These are phyloP conservation scores for Hipparchia semele DNA, from an alignment of 2,888 invertebrate species.

Conservation along the genomic window DNA sequence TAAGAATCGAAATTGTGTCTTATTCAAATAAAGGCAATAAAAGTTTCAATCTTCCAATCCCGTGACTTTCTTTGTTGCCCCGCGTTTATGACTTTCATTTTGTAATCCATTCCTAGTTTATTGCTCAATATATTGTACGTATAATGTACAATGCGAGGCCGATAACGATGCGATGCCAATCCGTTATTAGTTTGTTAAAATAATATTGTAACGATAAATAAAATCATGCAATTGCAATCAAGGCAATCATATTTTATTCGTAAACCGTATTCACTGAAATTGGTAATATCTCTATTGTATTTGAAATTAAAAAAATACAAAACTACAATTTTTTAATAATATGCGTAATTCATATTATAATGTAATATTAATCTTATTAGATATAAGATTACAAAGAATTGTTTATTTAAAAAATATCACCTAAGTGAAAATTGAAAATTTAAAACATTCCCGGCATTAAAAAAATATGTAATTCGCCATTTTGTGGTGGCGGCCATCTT, in stretches of 20 bases:
- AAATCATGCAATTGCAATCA: constrained; percentile 20
- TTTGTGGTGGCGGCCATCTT: too few species aligned
- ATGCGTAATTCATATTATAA: too few species aligned
- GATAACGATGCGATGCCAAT: constrained; percentile 28
- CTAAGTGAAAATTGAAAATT: too few species aligned
- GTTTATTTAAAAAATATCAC: too few species aligned
- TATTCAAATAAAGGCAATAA: constrained; percentile 32
- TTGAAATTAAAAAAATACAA: too few species aligned
- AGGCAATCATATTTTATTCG: constrained; percentile 17
- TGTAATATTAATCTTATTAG: too few species aligned
- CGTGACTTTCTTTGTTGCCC: constrained; percentile 32
- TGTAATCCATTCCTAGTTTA: constrained; percentile 38
- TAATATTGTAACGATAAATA: constrained; percentile 28
- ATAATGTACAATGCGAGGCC: constrained; percentile 24
- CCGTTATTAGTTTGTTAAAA: constrained; percentile 33
- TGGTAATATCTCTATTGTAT: too few species aligned
- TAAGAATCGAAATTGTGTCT: constrained; percentile 20
- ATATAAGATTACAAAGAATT: too few species aligned
- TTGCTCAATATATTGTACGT: constrained; percentile 30
- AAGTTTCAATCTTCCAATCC: constrained; percentile 28
- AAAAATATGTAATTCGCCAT: too few species aligned
- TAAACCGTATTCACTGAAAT: too few species aligned
- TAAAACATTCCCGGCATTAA: too few species aligned
- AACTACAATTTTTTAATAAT: too few species aligned
- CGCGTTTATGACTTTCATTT: constrained; percentile 37